A percentile compares a stretch with the other conserved stretches of the same genome.
Evolutionary conservation across 2,888 invertebrate species (phyloP).

Genomic region (Lepas anatifera): DNA sequence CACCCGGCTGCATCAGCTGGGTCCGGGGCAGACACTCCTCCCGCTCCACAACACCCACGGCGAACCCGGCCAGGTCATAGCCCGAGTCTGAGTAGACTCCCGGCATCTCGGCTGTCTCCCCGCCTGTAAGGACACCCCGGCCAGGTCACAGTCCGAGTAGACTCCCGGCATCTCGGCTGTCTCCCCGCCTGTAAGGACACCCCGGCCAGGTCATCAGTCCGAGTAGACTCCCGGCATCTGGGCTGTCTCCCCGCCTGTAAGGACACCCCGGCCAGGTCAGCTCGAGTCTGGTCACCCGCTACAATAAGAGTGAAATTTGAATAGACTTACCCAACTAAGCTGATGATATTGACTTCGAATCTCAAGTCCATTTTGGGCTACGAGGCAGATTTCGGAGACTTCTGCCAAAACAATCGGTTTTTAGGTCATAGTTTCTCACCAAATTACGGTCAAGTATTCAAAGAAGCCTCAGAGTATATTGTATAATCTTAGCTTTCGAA

Average conservation of each 20-base stretch:
- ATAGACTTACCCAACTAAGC: too few relatives aligned
- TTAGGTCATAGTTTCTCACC: too few relatives aligned
- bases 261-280: too few relatives aligned
- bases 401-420: too few relatives aligned
- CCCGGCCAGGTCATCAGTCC: slow-evolving; percentile 37
- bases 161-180: slow-evolving; percentile 97
- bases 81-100: slow-evolving; percentile 75
- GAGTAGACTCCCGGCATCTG: slow-evolving; percentile 94
- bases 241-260: slow-evolving; percentile 90
- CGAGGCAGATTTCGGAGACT: too few relatives aligned
- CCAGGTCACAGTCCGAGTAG: slow-evolving; percentile 45
- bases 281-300: too few relatives aligned
- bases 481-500: too few relatives aligned
- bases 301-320: too few relatives aligned
- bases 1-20: slow-evolving; percentile 53
- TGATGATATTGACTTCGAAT: too few relatives aligned
- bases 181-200: slow-evolving; percentile 23
- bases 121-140: slow-evolving; percentile 42
- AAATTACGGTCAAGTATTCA: too few relatives aligned
- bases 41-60: slow-evolving; percentile 83
- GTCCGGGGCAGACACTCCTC: slow-evolving; percentile 55
- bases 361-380: too few relatives aligned
- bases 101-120: slow-evolving; percentile 98
- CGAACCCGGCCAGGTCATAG: slow-evolving; percentile 93
- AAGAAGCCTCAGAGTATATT: too few relatives aligned